phyloP scores from a whole-genome alignment of 2,797 vertebrate genomes.

The Tadarida brasiliensis region DNA sequence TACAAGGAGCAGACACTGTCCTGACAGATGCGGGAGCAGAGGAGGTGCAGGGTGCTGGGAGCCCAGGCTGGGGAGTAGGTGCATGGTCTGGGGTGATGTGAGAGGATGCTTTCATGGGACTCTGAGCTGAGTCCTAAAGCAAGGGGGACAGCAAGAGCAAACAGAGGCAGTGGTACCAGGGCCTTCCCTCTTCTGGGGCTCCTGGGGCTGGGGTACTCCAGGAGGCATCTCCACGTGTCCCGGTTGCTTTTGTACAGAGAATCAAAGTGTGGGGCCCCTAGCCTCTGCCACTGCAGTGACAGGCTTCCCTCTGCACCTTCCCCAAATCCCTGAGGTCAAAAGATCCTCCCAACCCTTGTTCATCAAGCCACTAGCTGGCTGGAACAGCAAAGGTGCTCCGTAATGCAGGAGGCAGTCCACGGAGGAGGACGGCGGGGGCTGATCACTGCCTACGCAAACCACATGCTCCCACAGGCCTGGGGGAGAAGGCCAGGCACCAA shows the following conservation, averaged over 20 bases:
- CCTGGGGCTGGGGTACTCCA: neutral
- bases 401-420: neutral
- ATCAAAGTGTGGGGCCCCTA: neutral
- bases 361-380: accelerated
- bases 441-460: neutral
- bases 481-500: neutral
- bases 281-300: neutral
- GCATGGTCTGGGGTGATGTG: neutral
- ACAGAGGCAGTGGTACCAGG: neutral
- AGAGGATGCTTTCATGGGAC: neutral
- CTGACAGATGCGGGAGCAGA: neutral
- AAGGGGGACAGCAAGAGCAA: neutral
- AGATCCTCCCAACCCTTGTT: neutral
- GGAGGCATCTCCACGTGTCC: neutral
- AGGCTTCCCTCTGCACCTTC: neutral
- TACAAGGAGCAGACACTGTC: neutral
- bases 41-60: neutral
- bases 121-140: neutral
- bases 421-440: too few species aligned
- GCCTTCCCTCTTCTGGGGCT: neutral
- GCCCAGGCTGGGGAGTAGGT: neutral
- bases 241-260: neutral
- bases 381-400: neutral
- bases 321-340: neutral
- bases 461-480: neutral